A percentile compares a stretch with the other conserved stretches of the same genome.
Conservation (phyloP, 2,113 vertebrate species). For the Rhinoderma darwinii region DNA sequence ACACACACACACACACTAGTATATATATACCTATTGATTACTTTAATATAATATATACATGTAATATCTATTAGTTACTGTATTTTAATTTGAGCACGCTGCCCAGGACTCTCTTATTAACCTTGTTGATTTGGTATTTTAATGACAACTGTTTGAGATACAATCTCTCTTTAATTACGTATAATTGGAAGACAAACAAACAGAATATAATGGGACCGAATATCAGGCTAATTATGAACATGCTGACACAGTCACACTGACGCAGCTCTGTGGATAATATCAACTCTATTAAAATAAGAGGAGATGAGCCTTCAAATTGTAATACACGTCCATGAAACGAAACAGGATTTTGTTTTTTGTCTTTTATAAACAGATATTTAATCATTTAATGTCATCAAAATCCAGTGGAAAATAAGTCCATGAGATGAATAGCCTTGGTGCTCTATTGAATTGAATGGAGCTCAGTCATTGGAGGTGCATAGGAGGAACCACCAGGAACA, state of each 20-base stretch:
- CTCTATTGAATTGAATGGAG: no score
- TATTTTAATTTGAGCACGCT: neutral
- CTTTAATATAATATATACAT: no score
- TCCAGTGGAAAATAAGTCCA: no score
- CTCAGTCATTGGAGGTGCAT: no score
- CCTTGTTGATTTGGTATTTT: conserved; percentile 22
- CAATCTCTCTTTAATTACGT: conserved; percentile 19
- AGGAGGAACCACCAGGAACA: no score
- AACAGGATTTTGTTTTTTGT: neutral
- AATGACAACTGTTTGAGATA: neutral
- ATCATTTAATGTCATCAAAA: no score
- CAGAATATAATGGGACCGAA: conserved; percentile 5
- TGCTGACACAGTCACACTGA: neutral
- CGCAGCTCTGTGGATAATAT: neutral
- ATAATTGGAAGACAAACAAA: conserved; percentile 25
- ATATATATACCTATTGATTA: no score
- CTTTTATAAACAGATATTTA: no score
- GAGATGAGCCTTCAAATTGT: neutral
- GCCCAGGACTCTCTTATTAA: neutral
- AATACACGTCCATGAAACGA: neutral
- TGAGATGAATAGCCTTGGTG: no score
- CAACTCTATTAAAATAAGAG: neutral
- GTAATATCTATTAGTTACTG: neutral
- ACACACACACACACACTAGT: no score
- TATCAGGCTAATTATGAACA: conserved; percentile 8